phyloP scores from a whole-genome alignment of 2,113 vertebrate genomes.

The Cebus imitator region DNA sequence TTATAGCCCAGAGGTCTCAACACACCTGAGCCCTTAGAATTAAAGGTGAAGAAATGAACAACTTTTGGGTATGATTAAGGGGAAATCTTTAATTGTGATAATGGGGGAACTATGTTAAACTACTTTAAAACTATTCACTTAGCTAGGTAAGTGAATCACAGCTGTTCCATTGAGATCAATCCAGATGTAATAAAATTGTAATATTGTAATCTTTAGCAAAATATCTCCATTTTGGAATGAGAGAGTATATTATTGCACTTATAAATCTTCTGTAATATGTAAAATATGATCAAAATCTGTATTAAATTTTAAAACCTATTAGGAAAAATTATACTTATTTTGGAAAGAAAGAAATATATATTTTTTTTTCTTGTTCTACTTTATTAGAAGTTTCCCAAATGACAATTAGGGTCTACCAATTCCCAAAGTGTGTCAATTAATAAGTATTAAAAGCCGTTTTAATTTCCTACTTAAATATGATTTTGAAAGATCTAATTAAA shows the following conservation, averaged over 20 bases:
- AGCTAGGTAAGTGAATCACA: not conserved
- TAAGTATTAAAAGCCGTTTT: not conserved
- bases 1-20: not conserved
- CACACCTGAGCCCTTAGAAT: not conserved
- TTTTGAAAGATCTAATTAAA: not conserved
- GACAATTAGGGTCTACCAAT: not conserved
- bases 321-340: not conserved
- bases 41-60: not conserved
- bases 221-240: not conserved
- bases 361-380: not conserved
- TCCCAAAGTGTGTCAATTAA: not conserved
- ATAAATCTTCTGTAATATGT: not conserved
- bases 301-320: not conserved
- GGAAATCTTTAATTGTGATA: not conserved
- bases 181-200: not conserved
- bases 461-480: not conserved
- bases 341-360: not conserved
- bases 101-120: not conserved
- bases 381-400: not conserved
- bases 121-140: not conserved
- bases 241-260: not conserved
- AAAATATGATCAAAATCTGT: not conserved
- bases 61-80: not conserved
- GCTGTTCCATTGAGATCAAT: not conserved
- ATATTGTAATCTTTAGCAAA: not conserved